These are phyloP conservation scores for Montipora capitata DNA, from an alignment of 92 coral and sea anemone genomes.

Conservation along the genomic window DNA sequence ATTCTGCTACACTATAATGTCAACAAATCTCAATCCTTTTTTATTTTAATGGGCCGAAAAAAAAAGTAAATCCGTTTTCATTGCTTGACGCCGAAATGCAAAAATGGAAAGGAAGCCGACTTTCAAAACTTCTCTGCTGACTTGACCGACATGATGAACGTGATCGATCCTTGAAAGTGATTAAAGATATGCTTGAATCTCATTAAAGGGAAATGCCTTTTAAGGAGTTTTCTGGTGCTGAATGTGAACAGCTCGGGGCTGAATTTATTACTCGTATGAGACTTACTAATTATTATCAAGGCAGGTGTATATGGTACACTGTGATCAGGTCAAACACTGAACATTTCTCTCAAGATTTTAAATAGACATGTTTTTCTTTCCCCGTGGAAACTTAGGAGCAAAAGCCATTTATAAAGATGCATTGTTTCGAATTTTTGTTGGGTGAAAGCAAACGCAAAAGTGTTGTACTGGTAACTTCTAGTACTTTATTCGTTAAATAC, in stretches of 20 bases:
- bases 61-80: neutral
- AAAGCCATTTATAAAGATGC: neutral
- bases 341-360: neutral
- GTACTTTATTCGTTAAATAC: constrained; percentile 37
- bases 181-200: neutral
- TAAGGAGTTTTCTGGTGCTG: constrained; percentile 47
- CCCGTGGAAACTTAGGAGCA: neutral
- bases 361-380: neutral
- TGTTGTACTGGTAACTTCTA: constrained; percentile 38
- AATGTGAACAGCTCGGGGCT: constrained; percentile 44
- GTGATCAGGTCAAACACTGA: constrained; percentile 18
- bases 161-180: constrained; percentile 2
- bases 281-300: constrained; percentile 28
- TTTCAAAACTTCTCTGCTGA: neutral
- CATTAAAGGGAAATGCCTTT: constrained; percentile 42
- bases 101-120: neutral
- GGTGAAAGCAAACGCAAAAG: neutral
- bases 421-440: neutral
- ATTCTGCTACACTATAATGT: constrained; percentile 1
- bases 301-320: constrained; percentile 26
- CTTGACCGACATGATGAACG: neutral
- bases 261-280: constrained; percentile 26
- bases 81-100: neutral
- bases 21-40: constrained; percentile 1
- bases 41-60: neutral